phyloP scores from a whole-genome alignment of 92 coral and sea anemone genomes.

The Scolanthus callimorphus region DNA sequence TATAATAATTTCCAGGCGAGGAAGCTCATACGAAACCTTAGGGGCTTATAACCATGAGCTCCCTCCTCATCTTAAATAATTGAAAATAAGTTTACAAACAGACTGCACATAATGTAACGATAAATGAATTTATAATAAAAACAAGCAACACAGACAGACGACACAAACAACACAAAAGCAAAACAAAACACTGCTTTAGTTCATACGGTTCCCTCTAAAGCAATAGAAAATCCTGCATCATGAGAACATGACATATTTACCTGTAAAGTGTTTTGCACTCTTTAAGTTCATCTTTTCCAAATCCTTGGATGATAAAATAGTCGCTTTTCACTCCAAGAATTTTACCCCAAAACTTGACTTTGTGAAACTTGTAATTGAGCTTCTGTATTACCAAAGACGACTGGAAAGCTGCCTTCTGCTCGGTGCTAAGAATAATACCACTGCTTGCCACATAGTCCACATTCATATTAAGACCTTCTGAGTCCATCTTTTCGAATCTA shows the following conservation, averaged over 20 bases:
- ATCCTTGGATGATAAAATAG: conserved; percentile 93
- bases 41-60: too few species aligned
- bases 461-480: conserved; percentile 92
- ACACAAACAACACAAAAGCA: too few species aligned
- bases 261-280: conserved; percentile 96
- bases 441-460: conserved; percentile 97
- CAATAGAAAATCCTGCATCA: background rate
- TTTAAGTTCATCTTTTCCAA: conserved; percentile 89
- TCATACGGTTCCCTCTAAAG: background rate
- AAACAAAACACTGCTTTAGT: too few species aligned
- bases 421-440: conserved; percentile 94
- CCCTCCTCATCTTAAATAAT: too few species aligned
- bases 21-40: too few species aligned
- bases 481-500: conserved; percentile 91
- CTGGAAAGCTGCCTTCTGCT: conserved; percentile 98
- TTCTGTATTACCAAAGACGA: conserved; percentile 89
- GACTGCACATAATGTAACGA: too few species aligned
- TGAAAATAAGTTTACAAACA: too few species aligned
- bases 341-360: conserved; percentile 96
- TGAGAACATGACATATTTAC: conserved; percentile 43
- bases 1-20: too few species aligned
- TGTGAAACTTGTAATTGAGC: conserved; percentile 89
- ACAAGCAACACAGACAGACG: too few species aligned
- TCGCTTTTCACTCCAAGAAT: conserved; percentile 95
- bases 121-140: too few species aligned